These are phyloP conservation scores for Hemibagrus wyckioides DNA, from an alignment of 2,113 vertebrate species.

Conservation along the genomic window DNA sequence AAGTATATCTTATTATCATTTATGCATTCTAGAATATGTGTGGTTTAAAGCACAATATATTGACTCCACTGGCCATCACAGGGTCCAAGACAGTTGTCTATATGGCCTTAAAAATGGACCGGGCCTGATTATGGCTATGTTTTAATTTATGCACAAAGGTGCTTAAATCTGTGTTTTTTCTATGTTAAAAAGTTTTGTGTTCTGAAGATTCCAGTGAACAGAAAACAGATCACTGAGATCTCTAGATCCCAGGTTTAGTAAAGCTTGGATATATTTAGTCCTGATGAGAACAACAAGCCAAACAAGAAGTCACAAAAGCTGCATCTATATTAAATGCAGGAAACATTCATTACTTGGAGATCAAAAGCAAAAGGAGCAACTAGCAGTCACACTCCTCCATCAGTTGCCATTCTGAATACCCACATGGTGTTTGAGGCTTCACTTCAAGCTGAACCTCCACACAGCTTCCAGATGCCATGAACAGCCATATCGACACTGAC, in stretches of 20 bases:
- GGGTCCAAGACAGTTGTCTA: neutral
- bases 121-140: neutral
- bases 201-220: constrained; percentile 21
- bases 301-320: constrained; percentile 22
- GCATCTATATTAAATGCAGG: constrained; percentile 55
- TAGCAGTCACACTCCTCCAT: constrained; percentile 57
- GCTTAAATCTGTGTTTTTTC: neutral
- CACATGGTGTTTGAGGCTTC: constrained; percentile 42
- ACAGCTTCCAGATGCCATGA: constrained; percentile 66
- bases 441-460: constrained; percentile 40
- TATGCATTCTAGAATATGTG: neutral
- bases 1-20: neutral
- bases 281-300: constrained; percentile 34
- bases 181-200: neutral
- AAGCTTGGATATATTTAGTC: constrained; percentile 20
- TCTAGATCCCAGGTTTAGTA: neutral
- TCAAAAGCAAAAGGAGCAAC: constrained; percentile 41
- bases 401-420: constrained; percentile 30
- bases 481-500: constrained; percentile 61
- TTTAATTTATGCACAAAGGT: neutral
- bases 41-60: neutral
- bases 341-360: constrained; percentile 48
- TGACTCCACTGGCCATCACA: neutral
- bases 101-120: neutral
- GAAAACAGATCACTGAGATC: neutral